Percentiles rank a stretch among this genome's conserved stretches.
Conservation (phyloP, 2,888 invertebrate species). For the Cremastinae sp. region DNA sequence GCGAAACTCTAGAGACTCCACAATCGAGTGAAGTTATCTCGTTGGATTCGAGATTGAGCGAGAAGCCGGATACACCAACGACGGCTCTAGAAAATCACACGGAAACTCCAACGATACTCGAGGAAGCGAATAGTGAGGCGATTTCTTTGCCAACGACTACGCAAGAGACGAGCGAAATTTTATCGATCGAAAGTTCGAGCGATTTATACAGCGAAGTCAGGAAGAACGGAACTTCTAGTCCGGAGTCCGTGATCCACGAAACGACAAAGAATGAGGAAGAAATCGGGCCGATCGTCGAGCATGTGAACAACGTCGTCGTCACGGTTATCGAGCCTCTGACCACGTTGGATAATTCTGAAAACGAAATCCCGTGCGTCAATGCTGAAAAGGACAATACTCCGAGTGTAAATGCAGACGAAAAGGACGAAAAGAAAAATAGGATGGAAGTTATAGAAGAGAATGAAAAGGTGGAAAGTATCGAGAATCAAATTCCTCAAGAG, state of each 20-base stretch:
- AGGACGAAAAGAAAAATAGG: conserved; percentile 32
- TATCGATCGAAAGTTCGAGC: conserved; percentile 82
- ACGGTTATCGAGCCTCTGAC: conserved; percentile 77
- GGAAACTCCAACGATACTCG: conserved; percentile 75
- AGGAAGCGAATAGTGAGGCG: conserved; percentile 73
- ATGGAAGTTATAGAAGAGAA: conserved; percentile 3
- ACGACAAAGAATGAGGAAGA: conserved; percentile 59
- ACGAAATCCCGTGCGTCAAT: conserved; percentile 12
- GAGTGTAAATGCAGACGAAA: conserved; percentile 38
- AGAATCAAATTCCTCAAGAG: conserved; percentile 47
- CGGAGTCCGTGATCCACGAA: conserved; percentile 66
- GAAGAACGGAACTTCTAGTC: conserved; percentile 81
- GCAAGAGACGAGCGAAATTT: conserved; percentile 80
- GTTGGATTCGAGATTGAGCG: conserved; percentile 81
- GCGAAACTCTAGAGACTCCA: conserved; percentile 75
- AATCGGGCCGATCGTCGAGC: conserved; percentile 42
- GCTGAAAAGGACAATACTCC: background rate
- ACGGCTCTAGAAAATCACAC: conserved; percentile 68
- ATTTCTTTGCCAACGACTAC: conserved; percentile 74
- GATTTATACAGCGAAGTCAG: conserved; percentile 85
- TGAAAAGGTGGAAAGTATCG: background rate
- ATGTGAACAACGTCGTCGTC: conserved; percentile 77
- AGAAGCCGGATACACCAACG: conserved; percentile 74
- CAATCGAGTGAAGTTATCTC: conserved; percentile 81
- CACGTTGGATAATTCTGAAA: conserved; percentile 62